Conservation (phyloP, 2,797 vertebrate genomes). For the Coccyzus lansbergi region DNA sequence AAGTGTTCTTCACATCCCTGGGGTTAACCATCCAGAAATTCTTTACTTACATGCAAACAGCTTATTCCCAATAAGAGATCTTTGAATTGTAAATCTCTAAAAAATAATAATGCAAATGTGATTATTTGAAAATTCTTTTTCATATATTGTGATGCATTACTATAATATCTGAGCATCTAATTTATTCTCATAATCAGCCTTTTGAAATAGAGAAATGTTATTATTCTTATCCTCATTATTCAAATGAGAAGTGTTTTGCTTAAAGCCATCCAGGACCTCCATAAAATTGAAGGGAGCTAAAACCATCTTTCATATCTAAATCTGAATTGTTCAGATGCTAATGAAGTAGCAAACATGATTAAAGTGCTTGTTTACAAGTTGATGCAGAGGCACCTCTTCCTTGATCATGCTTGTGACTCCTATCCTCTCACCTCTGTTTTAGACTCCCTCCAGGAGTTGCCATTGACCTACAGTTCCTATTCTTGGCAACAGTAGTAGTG, state of each 20-base stretch:
- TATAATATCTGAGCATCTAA: background rate
- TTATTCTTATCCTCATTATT: conserved; percentile 13
- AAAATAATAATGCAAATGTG: background rate
- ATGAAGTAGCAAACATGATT: conserved; percentile 8
- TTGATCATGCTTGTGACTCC: background rate
- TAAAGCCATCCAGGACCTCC: background rate
- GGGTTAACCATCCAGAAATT: background rate
- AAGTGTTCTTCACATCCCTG: background rate
- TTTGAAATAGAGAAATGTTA: background rate
- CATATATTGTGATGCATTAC: background rate
- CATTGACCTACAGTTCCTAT: background rate
- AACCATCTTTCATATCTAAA: background rate
- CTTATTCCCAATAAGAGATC: background rate
- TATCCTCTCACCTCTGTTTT: background rate
- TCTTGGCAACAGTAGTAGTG: background rate
- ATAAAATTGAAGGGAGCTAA: background rate
- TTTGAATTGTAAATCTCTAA: background rate
- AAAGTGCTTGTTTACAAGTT: conserved; percentile 17
- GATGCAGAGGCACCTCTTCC: background rate
- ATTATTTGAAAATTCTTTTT: background rate
- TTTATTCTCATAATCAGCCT: background rate
- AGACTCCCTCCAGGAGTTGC: background rate
- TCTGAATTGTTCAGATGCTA: conserved; percentile 4
- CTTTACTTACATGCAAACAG: background rate
- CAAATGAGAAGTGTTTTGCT: background rate